Base-by-base conservation (phyloP, 2,888 invertebrate species). In the Stenoptilia bipunctidactyla region DNA sequence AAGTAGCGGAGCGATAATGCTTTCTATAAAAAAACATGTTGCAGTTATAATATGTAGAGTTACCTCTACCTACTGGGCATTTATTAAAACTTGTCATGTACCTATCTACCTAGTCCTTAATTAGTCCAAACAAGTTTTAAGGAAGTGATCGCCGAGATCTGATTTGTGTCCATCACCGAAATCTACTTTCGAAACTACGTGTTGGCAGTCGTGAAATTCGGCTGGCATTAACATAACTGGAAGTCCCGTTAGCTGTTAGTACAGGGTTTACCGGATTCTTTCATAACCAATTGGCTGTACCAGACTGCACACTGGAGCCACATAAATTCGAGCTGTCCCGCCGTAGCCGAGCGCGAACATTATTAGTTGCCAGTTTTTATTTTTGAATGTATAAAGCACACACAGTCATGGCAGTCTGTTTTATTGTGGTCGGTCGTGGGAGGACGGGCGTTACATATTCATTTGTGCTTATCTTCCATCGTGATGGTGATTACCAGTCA, bases 181-280 rank as follows among this genome's bases (percentile, higher is more conserved):
- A 64, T 68, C 74, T 61, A 69, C 76, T 76, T 76, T 76, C 69
- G 63, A 72, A 75, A 70, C 60, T 58, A 57, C 57, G 61, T 66
- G 62, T 55, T n/a, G n/a, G n/a, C 20, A 20, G 20, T 58, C 66
- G 66, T 74, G 67, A 80, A 80, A 77, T 79, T 83, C 76, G 80
- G 74, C 71, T 74, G 55, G 61, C 59, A 80, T 82, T 79, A 79
- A 66, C 82, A 82, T 82, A 80, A 82, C 82, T 76, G 71, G 82
- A 76, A 60, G 73, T 74, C 64, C 82, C 82, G 80, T 80, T 82
- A 79, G 20, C n/a, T 61, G 62, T 68, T 13, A 5, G 13, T 34
- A 34, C 14, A 72, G 72, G 69, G 74, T 70, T 76, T 77, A 79
- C 74, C 74, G 72, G 74, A 45, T 45, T 45, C 45, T 42, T 40